Evolutionary conservation across 2,888 invertebrate species (phyloP).

Genomic region (Helobdella robusta): DNA sequence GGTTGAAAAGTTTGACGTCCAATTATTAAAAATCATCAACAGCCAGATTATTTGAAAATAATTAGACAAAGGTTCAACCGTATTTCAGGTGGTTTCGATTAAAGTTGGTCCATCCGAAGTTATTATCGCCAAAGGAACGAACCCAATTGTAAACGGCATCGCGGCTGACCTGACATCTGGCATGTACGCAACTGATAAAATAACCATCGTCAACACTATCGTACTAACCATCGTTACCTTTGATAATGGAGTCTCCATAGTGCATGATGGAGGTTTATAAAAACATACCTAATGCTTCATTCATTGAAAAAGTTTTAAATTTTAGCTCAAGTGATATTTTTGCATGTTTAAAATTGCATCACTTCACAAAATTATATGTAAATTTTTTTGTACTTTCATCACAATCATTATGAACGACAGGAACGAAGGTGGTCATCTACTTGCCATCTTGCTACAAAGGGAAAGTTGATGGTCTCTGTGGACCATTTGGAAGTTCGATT

Average conservation of each 20-base stretch:
- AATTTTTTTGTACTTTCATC: too few species aligned
- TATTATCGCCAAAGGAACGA: constrained; percentile 17
- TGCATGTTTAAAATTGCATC: not conserved
- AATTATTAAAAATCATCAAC: not conserved
- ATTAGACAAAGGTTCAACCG: not conserved
- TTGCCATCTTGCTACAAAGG: constrained; percentile 21
- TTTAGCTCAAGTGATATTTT: too few species aligned
- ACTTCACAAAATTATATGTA: not conserved
- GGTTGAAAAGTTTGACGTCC: not conserved
- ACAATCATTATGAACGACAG: too few species aligned
- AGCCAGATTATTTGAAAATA: not conserved
- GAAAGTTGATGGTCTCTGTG: constrained; percentile 19
- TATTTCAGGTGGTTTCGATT: constrained; percentile 10
- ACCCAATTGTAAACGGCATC: constrained; percentile 9
- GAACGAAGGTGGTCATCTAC: constrained; percentile 19
- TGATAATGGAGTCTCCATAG: constrained; percentile 10
- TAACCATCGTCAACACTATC: constrained; percentile 11
- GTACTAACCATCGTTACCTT: constrained; percentile 21
- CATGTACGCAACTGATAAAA: not conserved
- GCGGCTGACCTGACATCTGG: constrained; percentile 1
- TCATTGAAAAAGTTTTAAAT: too few species aligned
- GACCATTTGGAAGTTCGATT: not conserved
- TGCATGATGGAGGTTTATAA: constrained; percentile 15
- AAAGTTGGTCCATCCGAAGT: constrained; percentile 15
- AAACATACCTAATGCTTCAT: not conserved